Conservation (phyloP, 2,888 invertebrate genomes). For the Acleris emargana region DNA sequence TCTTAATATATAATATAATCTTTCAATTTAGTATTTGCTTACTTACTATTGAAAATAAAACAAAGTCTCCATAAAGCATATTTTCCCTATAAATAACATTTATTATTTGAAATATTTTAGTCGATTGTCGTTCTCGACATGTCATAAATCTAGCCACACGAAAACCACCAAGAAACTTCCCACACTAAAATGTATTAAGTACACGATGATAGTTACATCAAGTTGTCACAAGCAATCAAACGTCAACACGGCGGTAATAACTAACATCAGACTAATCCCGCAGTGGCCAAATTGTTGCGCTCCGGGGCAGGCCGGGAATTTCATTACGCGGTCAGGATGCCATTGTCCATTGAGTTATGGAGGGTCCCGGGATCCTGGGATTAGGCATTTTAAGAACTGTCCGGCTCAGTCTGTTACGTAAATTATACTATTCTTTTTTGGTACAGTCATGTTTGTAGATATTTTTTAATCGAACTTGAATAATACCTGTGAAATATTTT, state of each 20-base stretch:
- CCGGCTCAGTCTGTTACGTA: neutral
- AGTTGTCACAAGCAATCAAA: neutral
- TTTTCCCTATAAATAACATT: too few relatives aligned
- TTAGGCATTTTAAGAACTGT: slow-evolving; percentile 34
- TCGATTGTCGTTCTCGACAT: too few relatives aligned
- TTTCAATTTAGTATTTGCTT: too few relatives aligned
- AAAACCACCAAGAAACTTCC: too few relatives aligned
- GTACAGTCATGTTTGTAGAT: too few relatives aligned
- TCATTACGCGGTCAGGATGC: slow-evolving; percentile 65
- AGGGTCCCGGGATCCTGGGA: slow-evolving; percentile 22
- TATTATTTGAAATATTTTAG: too few relatives aligned
- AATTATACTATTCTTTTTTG: neutral
- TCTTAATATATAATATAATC: too few relatives aligned
- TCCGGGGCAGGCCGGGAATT: slow-evolving; percentile 60
- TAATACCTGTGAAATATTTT: too few relatives aligned
- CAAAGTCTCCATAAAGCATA: too few relatives aligned
- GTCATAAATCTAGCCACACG: too few relatives aligned
- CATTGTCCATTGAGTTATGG: slow-evolving; percentile 79
- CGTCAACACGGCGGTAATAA: slow-evolving; percentile 21
- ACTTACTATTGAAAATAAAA: too few relatives aligned
- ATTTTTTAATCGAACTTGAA: too few relatives aligned
- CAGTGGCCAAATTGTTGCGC: slow-evolving; percentile 32
- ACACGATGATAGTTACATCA: neutral
- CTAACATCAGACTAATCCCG: slow-evolving; percentile 30
- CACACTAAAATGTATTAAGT: neutral